A percentile compares a stretch with the other conserved stretches of the same genome.
These are phyloP conservation scores for Melanotaenia trifasciata DNA, from an alignment of 2,797 vertebrate species.

Conservation along the genomic window DNA sequence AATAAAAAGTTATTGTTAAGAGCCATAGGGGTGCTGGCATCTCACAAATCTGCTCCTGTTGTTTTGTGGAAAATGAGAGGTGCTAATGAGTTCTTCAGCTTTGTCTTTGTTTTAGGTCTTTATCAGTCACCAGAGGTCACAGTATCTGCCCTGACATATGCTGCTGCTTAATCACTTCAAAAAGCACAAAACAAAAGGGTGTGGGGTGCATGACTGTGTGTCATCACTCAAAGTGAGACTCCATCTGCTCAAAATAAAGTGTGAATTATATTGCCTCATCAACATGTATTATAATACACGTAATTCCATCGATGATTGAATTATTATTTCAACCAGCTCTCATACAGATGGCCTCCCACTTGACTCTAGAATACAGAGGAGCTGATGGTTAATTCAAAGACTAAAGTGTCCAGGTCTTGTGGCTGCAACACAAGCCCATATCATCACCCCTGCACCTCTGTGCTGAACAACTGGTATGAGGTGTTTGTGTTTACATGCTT, in stretches of 20 bases:
- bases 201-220: slow-evolving; percentile 25
- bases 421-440: not conserved
- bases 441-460: not conserved
- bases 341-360: not conserved
- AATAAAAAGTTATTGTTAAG: slow-evolving; percentile 23
- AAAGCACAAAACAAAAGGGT: slow-evolving; percentile 43
- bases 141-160: slow-evolving; percentile 52
- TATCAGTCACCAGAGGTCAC: slow-evolving; percentile 72
- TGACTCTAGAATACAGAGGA: not conserved
- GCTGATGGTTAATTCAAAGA: no score
- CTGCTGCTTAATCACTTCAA: slow-evolving; percentile 61
- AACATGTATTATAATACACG: not conserved
- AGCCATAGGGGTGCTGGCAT: slow-evolving; percentile 31
- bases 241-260: slow-evolving; percentile 21
- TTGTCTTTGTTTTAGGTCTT: slow-evolving; percentile 66
- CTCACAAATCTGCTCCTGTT: slow-evolving; percentile 50
- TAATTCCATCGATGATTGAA: not conserved
- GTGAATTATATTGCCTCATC: slow-evolving; percentile 14
- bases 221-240: slow-evolving; percentile 31
- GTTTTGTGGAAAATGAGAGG: slow-evolving; percentile 60
- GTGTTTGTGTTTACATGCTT: not conserved
- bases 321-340: not conserved
- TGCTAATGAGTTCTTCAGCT: slow-evolving; percentile 69
- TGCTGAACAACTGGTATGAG: not conserved
- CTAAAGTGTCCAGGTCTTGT: not conserved